A percentile compares a stretch with the other conserved stretches of the same genome.
Evolutionary conservation across 2,888 invertebrate species (phyloP).

Genomic region (Oxycera nigricornis): DNA sequence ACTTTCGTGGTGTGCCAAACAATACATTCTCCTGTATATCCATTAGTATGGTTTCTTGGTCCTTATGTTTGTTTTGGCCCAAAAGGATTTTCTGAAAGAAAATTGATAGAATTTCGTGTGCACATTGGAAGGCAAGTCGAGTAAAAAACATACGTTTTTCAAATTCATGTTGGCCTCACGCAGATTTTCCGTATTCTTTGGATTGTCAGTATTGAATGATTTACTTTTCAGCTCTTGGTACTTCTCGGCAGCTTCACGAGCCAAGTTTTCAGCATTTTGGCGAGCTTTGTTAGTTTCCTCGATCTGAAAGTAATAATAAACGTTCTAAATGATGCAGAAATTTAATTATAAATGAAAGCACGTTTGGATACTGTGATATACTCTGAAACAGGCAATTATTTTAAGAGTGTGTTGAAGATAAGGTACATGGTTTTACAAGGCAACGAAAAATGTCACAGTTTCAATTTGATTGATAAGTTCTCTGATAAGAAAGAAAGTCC

Average conservation of each 20-base stretch:
- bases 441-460: too few relatives aligned
- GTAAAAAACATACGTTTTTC: constrained; percentile 46
- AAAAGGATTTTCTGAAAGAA: constrained; percentile 46
- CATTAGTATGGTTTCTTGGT: constrained; percentile 46
- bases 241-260: constrained; percentile 45
- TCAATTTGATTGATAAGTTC: too few relatives aligned
- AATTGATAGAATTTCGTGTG: neutral
- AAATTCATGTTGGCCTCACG: constrained; percentile 47
- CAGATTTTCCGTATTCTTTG: constrained; percentile 43
- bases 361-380: too few relatives aligned
- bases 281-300: constrained; percentile 45
- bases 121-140: too few relatives aligned
- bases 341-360: too few relatives aligned
- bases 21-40: constrained; percentile 47
- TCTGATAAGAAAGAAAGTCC: too few relatives aligned
- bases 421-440: too few relatives aligned
- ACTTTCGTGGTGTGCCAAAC: constrained; percentile 32
- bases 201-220: constrained; percentile 37
- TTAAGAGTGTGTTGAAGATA: too few relatives aligned
- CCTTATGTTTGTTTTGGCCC: constrained; percentile 45
- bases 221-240: constrained; percentile 43
- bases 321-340: too few relatives aligned
- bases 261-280: constrained; percentile 45
- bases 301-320: constrained; percentile 35
- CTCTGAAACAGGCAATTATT: too few relatives aligned